Conservation (phyloP, 2,888 invertebrate species). For the Eledona agricola region DNA sequence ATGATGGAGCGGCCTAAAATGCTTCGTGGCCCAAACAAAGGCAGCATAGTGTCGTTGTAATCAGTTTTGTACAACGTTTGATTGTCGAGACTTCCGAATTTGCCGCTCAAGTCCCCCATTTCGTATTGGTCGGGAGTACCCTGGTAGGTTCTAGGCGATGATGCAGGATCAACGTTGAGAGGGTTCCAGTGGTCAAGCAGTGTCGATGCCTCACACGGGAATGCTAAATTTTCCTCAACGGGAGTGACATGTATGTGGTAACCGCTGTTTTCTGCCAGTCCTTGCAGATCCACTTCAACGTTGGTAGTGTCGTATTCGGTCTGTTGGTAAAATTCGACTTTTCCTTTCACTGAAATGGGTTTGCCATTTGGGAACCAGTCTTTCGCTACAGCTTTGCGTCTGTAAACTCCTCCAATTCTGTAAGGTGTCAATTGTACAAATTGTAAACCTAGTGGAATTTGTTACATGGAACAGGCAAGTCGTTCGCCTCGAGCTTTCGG, state of each 20-base stretch:
- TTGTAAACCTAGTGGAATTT: constrained; percentile 41
- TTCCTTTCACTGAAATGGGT: constrained; percentile 72
- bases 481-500: constrained; percentile 89
- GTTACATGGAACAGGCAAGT: constrained; percentile 86
- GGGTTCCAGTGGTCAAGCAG: constrained; percentile 91
- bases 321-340: constrained; percentile 85
- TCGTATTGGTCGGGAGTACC: constrained; percentile 89
- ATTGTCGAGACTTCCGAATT: constrained; percentile 81
- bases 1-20: constrained; percentile 88
- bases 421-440: too few species aligned
- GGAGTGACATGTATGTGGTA: constrained; percentile 87
- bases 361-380: constrained; percentile 90
- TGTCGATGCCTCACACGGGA: constrained; percentile 86
- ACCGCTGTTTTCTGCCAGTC: constrained; percentile 72
- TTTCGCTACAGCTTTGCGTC: constrained; percentile 83
- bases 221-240: constrained; percentile 82
- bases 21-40: constrained; percentile 82
- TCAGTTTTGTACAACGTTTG: constrained; percentile 66
- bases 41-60: constrained; percentile 83
- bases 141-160: constrained; percentile 65
- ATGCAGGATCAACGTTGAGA: constrained; percentile 71
- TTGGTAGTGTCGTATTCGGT: constrained; percentile 86
- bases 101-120: constrained; percentile 86
- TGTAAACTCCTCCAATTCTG: constrained; percentile 78
- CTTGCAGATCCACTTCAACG: constrained; percentile 79